Conservation (phyloP, 2,113 vertebrate genomes). For the Reinhardtius hippoglossoides region DNA sequence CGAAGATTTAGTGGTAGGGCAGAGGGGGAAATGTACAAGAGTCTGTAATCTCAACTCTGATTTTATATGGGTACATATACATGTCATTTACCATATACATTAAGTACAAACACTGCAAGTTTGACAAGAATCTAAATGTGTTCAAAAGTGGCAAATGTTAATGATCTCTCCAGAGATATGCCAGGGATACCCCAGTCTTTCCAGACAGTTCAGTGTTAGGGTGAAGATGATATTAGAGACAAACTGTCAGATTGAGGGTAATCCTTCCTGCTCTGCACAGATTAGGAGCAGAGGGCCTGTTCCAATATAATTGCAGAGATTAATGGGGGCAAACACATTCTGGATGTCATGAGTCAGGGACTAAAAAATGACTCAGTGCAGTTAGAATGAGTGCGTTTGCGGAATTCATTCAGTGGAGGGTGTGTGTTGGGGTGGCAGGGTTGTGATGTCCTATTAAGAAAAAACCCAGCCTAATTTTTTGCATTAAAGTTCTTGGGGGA, state of each 20-base stretch:
- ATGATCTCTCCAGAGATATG: neutral
- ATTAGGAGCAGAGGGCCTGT: constrained; percentile 57
- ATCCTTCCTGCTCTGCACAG: constrained; percentile 59
- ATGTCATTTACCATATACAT: neutral
- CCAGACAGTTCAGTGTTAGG: constrained; percentile 32
- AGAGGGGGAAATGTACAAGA: neutral
- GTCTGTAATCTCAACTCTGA: neutral
- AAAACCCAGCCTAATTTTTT: neutral
- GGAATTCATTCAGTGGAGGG: neutral
- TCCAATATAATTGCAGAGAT: constrained; percentile 65
- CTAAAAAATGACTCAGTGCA: constrained; percentile 45
- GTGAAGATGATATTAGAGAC: constrained; percentile 48
- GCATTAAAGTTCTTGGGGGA: neutral
- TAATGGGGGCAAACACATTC: constrained; percentile 35
- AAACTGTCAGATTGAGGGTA: constrained; percentile 58
- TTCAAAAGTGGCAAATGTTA: neutral
- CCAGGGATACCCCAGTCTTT: neutral
- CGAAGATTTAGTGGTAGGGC: neutral
- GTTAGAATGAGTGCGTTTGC: neutral
- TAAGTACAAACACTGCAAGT: neutral
- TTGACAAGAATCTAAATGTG: neutral
- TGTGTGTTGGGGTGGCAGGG: neutral
- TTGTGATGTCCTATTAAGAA: neutral
- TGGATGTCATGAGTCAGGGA: constrained; percentile 47
- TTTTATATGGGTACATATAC: neutral